Conservation (phyloP, 2,797 vertebrate species). For the Trachurus trachurus region DNA sequence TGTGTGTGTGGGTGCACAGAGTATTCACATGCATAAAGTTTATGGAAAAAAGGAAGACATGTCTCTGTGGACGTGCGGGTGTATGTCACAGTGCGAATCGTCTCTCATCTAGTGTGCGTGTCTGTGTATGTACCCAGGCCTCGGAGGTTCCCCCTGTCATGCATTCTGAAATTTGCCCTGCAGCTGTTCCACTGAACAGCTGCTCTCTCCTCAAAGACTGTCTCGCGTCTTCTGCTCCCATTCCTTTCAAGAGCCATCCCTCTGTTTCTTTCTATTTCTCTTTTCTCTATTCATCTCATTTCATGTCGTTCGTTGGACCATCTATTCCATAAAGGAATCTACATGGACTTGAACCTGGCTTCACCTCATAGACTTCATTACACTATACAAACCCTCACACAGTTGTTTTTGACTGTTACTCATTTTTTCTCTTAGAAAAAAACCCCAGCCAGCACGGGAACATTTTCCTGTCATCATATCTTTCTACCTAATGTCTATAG, state of each 20-base stretch:
- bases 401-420: neutral
- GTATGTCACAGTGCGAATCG: conserved; percentile 24
- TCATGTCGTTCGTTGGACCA: conserved; percentile 14
- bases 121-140: conserved; percentile 46
- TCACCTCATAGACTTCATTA: conserved; percentile 27
- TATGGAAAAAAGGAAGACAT: conserved; percentile 14
- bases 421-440: neutral
- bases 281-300: conserved; percentile 39
- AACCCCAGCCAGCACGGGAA: no score
- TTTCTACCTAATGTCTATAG: neutral
- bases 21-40: neutral
- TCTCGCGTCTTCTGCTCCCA: conserved; percentile 70
- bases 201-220: conserved; percentile 76
- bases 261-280: conserved; percentile 47
- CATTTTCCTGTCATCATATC: neutral
- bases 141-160: conserved; percentile 74
- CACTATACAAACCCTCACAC: neutral
- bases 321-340: conserved; percentile 26
- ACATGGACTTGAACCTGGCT: conserved; percentile 25
- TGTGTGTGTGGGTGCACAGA: neutral
- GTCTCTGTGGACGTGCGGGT: conserved; percentile 12
- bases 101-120: conserved; percentile 31
- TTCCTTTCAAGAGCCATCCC: conserved; percentile 65
- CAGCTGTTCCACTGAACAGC: conserved; percentile 77
- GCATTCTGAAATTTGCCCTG: conserved; percentile 75